phyloP scores from a whole-genome alignment of 2,888 invertebrate species.

The Andrena chrysosceles region DNA sequence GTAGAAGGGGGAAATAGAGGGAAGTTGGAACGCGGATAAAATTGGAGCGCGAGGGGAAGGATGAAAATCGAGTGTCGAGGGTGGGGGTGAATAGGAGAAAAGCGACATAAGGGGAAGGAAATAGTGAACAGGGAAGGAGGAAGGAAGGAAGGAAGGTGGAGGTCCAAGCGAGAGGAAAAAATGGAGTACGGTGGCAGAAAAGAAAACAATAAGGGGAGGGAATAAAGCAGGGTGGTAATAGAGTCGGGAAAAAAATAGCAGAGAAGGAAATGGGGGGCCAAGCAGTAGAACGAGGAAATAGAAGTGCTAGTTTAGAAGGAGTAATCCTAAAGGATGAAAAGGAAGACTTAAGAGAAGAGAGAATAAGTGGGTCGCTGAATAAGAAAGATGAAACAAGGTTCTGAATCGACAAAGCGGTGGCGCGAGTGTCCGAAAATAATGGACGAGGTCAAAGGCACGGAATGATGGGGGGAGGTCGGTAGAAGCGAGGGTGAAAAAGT shows the following conservation, averaged over 20 bases:
- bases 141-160: not conserved
- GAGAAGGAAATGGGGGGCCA: not conserved
- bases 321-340: not conserved
- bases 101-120: not conserved
- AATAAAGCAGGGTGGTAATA: not conserved
- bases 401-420: constrained; percentile 35
- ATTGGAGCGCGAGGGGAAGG: not conserved
- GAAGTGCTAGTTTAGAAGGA: not conserved
- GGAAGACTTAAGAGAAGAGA: not conserved
- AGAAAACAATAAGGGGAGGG: not conserved
- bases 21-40: not conserved
- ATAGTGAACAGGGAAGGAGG: not conserved
- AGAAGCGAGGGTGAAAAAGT: constrained; percentile 23
- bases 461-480: not conserved
- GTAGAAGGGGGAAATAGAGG: not conserved
- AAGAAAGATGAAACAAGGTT: constrained; percentile 27
- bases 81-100: not conserved
- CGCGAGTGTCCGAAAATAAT: constrained; percentile 33
- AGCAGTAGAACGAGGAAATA: not conserved
- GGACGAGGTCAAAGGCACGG: not conserved
- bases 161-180: not conserved
- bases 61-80: not conserved
- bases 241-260: not conserved
- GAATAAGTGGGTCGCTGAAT: constrained; percentile 10
- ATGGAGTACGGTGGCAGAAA: not conserved